Evolutionary conservation across 2,888 invertebrate genomes (phyloP).

Genomic region (Heliconius sara): DNA sequence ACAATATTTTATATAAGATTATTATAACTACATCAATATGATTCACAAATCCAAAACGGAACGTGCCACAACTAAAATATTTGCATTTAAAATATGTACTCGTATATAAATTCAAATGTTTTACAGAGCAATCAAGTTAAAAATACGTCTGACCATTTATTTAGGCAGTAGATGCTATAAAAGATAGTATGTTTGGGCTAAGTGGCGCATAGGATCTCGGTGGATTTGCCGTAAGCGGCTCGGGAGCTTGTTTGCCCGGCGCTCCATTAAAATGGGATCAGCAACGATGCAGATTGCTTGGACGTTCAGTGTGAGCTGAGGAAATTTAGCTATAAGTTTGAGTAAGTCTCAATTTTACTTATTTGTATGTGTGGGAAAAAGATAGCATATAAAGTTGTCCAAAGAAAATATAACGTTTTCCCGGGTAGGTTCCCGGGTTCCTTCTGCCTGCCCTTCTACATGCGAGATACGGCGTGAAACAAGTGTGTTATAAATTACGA

Average conservation of each 20-base stretch:
- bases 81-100: background rate
- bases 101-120: background rate
- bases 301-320: slow-evolving; percentile 47
- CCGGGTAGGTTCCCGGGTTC: too few relatives aligned
- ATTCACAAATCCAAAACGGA: background rate
- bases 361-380: background rate
- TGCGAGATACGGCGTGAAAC: too few relatives aligned
- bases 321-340: slow-evolving; percentile 37
- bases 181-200: slow-evolving; percentile 70
- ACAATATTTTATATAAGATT: background rate
- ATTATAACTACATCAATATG: background rate
- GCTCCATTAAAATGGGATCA: slow-evolving; percentile 84
- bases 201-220: slow-evolving; percentile 77
- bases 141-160: slow-evolving; percentile 44
- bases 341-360: slow-evolving; percentile 27
- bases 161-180: slow-evolving; percentile 54
- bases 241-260: slow-evolving; percentile 82
- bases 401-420: too few relatives aligned
- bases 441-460: too few relatives aligned
- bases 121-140: slow-evolving; percentile 33
- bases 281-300: slow-evolving; percentile 81
- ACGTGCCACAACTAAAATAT: background rate
- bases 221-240: slow-evolving; percentile 81
- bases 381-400: too few relatives aligned
- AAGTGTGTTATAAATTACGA: too few relatives aligned